Percentiles rank a stretch among this genome's conserved stretches.
These are phyloP conservation scores for Rhopalosiphum padi DNA, from an alignment of 1,140 invertebrate genomes.

Conservation along the genomic window DNA sequence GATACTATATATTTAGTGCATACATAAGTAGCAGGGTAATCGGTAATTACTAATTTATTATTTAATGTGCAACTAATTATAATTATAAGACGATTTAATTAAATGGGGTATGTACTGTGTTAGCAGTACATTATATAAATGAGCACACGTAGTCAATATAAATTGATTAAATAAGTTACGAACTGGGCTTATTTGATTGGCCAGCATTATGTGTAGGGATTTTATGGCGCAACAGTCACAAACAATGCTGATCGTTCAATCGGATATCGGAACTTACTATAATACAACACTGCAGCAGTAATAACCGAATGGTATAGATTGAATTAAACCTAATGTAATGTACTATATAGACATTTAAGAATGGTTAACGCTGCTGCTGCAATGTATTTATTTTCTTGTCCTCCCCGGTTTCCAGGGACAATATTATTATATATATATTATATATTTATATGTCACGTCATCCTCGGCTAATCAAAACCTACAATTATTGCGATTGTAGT, in stretches of 20 bases:
- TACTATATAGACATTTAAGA: not conserved
- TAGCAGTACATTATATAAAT: not conserved
- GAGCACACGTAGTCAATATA: not conserved
- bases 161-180: constrained; percentile 31
- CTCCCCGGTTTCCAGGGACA: not conserved
- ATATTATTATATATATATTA: not conserved
- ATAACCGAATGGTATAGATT: not conserved
- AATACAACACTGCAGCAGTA: not conserved
- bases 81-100: not conserved
- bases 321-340: not conserved
- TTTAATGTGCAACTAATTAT: not conserved
- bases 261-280: not conserved
- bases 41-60: not conserved
- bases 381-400: not conserved
- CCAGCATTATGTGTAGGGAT: not conserved
- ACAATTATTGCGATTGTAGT: not conserved
- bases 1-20: no score
- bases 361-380: not conserved
- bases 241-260: not conserved
- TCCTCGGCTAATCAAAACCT: not conserved
- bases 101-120: not conserved
- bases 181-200: not conserved
- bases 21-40: not conserved
- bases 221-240: constrained; percentile 20
- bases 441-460: not conserved